Evolutionary conservation across 2,888 invertebrate species (phyloP).

Genomic region (Aspidapion aeneum): DNA sequence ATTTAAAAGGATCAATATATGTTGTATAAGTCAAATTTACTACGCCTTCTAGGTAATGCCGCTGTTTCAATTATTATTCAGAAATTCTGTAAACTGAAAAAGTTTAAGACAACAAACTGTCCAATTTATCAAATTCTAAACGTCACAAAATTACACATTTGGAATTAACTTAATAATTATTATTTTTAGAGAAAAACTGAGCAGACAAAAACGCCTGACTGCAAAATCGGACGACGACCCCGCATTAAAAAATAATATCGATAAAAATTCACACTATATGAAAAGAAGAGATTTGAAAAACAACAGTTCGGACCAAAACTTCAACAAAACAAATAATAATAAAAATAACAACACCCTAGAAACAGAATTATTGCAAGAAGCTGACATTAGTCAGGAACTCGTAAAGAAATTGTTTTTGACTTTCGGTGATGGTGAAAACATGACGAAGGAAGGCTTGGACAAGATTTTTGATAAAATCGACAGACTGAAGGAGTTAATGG

Average conservation of each 20-base stretch:
- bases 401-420: slow-evolving; percentile 63
- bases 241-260: not conserved
- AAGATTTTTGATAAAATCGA: slow-evolving; percentile 33
- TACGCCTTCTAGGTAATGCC: no score
- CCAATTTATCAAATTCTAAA: no score
- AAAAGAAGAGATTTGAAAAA: not conserved
- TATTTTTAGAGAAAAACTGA: not conserved
- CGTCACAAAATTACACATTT: no score
- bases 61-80: no score
- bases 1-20: no score
- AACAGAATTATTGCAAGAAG: not conserved
- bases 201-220: not conserved
- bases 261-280: not conserved
- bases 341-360: not conserved
- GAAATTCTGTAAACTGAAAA: no score
- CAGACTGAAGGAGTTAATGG: slow-evolving; percentile 23
- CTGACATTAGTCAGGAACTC: slow-evolving; percentile 48
- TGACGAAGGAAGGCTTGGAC: slow-evolving; percentile 69
- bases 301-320: slow-evolving; percentile 45
- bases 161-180: not conserved
- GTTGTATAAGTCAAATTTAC: no score
- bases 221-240: not conserved
- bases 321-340: slow-evolving; percentile 42
- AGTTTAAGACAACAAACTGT: no score
- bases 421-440: slow-evolving; percentile 61